Conservation (phyloP, 2,888 invertebrate species). For the Nephrocerus scutellatus region DNA sequence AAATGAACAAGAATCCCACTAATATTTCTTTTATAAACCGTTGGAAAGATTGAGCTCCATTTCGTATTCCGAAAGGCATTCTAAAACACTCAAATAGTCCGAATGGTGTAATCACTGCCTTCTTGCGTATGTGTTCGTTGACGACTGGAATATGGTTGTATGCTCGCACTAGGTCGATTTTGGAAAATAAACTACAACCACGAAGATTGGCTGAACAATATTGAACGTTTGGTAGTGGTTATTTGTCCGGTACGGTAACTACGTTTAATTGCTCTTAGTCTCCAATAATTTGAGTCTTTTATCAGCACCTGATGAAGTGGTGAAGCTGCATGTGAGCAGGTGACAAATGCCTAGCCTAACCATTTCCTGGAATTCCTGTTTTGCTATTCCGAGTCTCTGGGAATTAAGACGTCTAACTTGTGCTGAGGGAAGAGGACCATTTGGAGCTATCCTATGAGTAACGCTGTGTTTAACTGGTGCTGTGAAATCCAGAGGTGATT, state of each 20-base stretch:
- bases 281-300: constrained; percentile 7
- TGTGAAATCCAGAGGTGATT: constrained; percentile 15
- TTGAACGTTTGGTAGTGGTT: constrained; percentile 10
- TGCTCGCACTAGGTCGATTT: constrained; percentile 27
- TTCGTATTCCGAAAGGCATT: constrained; percentile 34
- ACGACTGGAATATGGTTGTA: constrained; percentile 38
- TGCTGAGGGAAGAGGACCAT: constrained; percentile 18
- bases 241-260: constrained; percentile 8
- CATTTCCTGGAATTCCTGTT: constrained; percentile 24
- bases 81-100: constrained; percentile 32
- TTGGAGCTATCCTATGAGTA: constrained; percentile 16
- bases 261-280: constrained; percentile 9
- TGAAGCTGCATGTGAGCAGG: constrained; percentile 26
- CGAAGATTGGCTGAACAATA: constrained; percentile 8
- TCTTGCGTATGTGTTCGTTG: constrained; percentile 33
- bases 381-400: constrained; percentile 25
- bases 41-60: constrained; percentile 32
- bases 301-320: constrained; percentile 29
- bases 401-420: constrained; percentile 20
- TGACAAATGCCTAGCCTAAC: constrained; percentile 25
- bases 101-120: constrained; percentile 37
- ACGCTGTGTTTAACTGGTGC: constrained; percentile 12
- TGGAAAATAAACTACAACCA: constrained; percentile 20
- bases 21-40: constrained; percentile 26
- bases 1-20: constrained; percentile 22